A percentile compares a stretch with the other conserved stretches of the same genome.
Conservation (phyloP, 2,888 invertebrate species). For the Erebia epiphron region DNA sequence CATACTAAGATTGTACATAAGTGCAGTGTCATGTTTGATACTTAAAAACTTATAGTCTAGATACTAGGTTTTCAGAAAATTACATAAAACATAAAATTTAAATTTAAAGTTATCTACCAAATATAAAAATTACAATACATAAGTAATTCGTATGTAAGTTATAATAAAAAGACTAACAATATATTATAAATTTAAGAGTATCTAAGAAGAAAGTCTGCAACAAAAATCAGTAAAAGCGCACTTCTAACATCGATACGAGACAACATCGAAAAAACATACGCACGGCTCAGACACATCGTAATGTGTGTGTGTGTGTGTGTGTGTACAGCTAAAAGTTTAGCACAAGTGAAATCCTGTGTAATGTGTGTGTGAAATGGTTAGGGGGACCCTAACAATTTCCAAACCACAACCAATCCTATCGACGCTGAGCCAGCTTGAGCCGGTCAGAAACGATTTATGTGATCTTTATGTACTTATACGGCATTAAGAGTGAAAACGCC, state of each 20-base stretch:
- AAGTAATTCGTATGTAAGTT: too few relatives aligned
- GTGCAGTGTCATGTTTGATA: not conserved
- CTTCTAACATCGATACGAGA: conserved; percentile 51
- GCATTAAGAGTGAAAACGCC: too few relatives aligned
- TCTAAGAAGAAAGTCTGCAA: conserved; percentile 30
- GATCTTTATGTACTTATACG: too few relatives aligned
- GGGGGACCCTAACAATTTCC: too few relatives aligned
- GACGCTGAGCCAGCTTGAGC: too few relatives aligned
- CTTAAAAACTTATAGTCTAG: not conserved
- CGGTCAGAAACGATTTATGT: too few relatives aligned
- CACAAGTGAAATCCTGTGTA: not conserved
- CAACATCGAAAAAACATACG: conserved; percentile 53
- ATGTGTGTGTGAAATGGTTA: not conserved
- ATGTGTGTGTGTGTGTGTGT: not conserved
- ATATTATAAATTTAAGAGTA: not conserved
- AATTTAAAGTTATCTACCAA: not conserved
- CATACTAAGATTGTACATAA: too few relatives aligned
- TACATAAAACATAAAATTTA: not conserved
- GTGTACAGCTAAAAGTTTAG: not conserved
- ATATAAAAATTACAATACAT: not conserved
- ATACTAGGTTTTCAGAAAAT: not conserved
- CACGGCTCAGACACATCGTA: conserved; percentile 23
- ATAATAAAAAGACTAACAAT: not conserved
- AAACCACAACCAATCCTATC: too few relatives aligned
- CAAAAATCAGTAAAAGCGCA: conserved; percentile 36